Percentiles rank a stretch among this genome's conserved stretches.
Evolutionary conservation across 2,888 invertebrate species (phyloP).

Genomic region (Nephrocerus scutellatus): DNA sequence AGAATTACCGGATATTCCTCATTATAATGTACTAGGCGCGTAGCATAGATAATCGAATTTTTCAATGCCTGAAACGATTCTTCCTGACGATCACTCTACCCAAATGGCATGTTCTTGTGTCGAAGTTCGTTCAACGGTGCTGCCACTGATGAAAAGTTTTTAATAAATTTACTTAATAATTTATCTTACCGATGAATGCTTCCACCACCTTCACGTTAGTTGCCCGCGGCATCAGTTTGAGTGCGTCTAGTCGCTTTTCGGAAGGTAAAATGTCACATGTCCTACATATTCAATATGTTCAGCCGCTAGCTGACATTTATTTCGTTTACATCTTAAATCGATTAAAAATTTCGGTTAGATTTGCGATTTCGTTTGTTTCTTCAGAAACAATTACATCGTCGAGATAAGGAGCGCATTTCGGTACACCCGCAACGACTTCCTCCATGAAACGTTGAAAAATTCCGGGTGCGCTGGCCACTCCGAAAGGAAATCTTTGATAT

Average conservation of each 20-base stretch:
- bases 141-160: slow-evolving; percentile 12
- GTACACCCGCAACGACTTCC: no score
- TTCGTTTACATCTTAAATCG: no score
- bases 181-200: slow-evolving; percentile 17
- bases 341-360: no score
- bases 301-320: no score
- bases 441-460: slow-evolving; percentile 10
- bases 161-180: slow-evolving; percentile 20
- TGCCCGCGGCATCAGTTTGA: slow-evolving; percentile 5
- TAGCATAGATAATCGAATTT: slow-evolving; percentile 5
- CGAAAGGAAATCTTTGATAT: slow-evolving; percentile 17
- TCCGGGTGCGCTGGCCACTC: slow-evolving; percentile 16
- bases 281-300: no score
- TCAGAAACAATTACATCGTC: no score
- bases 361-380: no score
- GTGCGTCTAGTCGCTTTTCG: slow-evolving; percentile 3
- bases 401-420: no score
- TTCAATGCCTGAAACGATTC: slow-evolving; percentile 8
- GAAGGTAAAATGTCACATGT: slow-evolving; percentile 8
- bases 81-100: slow-evolving; percentile 11
- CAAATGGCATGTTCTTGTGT: slow-evolving; percentile 2
- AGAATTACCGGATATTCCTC: slow-evolving; percentile 14
- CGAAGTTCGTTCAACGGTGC: slow-evolving; percentile 12
- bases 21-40: slow-evolving; percentile 14
- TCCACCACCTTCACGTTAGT: slow-evolving; percentile 13